phyloP scores from a whole-genome alignment of 2,113 vertebrate genomes.

The Orientallactaga bullata region DNA sequence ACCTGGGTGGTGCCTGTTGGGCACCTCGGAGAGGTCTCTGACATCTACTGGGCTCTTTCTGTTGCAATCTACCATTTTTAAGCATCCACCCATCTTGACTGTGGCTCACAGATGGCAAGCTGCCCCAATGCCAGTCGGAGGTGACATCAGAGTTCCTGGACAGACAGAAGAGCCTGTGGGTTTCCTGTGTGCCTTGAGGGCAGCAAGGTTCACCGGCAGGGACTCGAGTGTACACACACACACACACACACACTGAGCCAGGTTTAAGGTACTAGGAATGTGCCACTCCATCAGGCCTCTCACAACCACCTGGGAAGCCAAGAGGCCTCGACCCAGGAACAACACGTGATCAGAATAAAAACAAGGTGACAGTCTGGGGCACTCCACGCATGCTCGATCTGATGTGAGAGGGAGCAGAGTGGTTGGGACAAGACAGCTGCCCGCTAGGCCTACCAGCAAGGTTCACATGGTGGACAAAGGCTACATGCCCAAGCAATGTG shows the following conservation, averaged over 20 bases:
- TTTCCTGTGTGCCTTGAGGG: neutral
- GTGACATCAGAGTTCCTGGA: neutral
- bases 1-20: accelerated
- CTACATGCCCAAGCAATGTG: accelerated
- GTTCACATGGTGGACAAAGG: neutral
- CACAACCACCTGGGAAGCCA: neutral
- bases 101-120: neutral
- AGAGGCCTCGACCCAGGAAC: no score
- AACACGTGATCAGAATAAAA: neutral
- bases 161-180: no score
- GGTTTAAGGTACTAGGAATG: accelerated
- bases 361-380: neutral
- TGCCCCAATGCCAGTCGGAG: neutral
- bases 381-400: neutral
- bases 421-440: neutral
- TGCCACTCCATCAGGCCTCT: accelerated
- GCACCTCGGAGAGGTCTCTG: accelerated
- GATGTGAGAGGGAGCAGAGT: accelerated
- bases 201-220: no score
- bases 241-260: no score
- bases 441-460: neutral
- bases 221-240: neutral
- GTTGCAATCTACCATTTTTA: no score
- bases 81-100: neutral
- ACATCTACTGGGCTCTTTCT: accelerated